Base-by-base conservation (phyloP, 2,888 invertebrate species). In the Leptopilina drosophilae region DNA sequence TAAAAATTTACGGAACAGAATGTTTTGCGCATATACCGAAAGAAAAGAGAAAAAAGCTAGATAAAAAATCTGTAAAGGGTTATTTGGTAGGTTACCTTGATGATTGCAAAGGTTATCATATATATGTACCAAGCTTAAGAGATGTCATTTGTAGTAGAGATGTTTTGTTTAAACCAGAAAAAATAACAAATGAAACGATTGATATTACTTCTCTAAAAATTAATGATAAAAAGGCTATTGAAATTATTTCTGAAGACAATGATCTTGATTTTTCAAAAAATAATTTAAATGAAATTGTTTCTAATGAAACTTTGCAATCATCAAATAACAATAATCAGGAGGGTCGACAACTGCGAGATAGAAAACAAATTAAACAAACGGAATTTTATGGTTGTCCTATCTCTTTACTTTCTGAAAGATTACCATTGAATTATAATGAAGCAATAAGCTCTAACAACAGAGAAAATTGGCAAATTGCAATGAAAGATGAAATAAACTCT, bases 401-500 rank as follows among this genome's bases (percentile, higher is more conserved):
- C 2, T 40, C 64, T 33, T 40, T 7, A 12, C 5, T 64, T 2
- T 11, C 40, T 5, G 33, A 64, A 14, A 33, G 9, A 33, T 64
- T 64, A 12, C 82, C 81, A 40, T 77, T 66, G 0, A 82, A 64
- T 65, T 81, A 80, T 73, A 40, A n/a, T 8, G 81, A 81, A 33
- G 82, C 77, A 40, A 75, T 83, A 65, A 69, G 69, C 11, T 82
- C 79, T 5, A 65, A 82, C n/a, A 20, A 86, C 1, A 78, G 67
- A 12, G 73, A 77, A 6, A 46, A 83, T n/a, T 86, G 83, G 85
- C 80, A 80, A 46, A 66, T 81, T 78, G 84, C 85, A 40, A 85
- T 85, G 85, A 66, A 86, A 15, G 77, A 73, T 11, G 88, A 89
- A 83, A 86, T 88, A 49, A 76, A 77, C 14, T 85, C 88, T 14